A percentile compares a stretch with the other conserved stretches of the same genome.
Evolutionary conservation across 2,797 vertebrate genomes (phyloP).

Genomic region (Knipowitschia caucasica): DNA sequence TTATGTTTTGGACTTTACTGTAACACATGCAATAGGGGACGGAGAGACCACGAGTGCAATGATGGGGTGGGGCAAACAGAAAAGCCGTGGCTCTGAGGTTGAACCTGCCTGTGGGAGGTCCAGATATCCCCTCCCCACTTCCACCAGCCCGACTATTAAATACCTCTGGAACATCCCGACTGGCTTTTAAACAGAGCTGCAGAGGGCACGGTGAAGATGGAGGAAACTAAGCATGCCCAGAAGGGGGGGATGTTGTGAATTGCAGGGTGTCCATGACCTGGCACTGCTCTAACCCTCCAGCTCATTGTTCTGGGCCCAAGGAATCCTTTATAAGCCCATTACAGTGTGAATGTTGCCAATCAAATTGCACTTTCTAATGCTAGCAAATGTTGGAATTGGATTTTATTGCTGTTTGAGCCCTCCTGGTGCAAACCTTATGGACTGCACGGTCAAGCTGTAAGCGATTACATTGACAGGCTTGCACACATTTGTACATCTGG

Average conservation of each 20-base stretch:
- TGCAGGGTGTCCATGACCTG: conserved; percentile 72
- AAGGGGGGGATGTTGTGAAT: conserved; percentile 70
- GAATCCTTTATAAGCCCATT: conserved; percentile 77
- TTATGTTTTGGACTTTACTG: conserved; percentile 24
- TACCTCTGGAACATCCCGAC: conserved; percentile 70
- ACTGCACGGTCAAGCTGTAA: conserved; percentile 69
- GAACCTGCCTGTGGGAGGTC: conserved; percentile 77
- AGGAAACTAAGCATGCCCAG: conserved; percentile 69
- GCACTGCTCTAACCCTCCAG: conserved; percentile 60
- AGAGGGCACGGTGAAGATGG: conserved; percentile 69
- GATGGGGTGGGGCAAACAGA: conserved; percentile 50
- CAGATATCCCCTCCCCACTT: conserved; percentile 42
- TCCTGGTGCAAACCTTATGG: conserved; percentile 55
- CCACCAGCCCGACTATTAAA: conserved; percentile 66
- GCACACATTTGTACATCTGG: conserved; percentile 69
- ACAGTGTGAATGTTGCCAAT: conserved; percentile 73
- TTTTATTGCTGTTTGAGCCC: conserved; percentile 63
- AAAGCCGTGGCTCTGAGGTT: conserved; percentile 66
- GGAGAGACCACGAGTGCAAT: conserved; percentile 24
- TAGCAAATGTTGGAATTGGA: conserved; percentile 63
- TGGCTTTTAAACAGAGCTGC: conserved; percentile 70
- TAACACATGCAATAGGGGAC: conserved; percentile 48
- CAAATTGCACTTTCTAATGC: conserved; percentile 63
- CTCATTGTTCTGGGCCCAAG: conserved; percentile 72
- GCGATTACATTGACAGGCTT: conserved; percentile 69